Evolutionary conservation across 2,797 vertebrate genomes (phyloP).

Genomic region (Danio kyathit): DNA sequence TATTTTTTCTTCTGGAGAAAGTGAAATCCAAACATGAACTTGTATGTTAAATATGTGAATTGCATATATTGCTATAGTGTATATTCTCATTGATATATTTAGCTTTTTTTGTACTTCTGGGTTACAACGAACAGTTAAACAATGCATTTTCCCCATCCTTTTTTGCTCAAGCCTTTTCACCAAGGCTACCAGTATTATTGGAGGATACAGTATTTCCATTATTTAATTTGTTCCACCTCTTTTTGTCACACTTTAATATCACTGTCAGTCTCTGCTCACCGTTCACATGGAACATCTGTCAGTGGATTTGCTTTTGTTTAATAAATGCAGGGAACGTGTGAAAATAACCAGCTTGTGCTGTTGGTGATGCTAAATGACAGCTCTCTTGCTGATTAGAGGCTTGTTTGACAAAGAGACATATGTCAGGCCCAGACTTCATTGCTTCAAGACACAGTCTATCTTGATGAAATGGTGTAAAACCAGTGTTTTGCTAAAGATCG

Average conservation of each 20-base stretch:
- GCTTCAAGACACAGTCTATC: slow-evolving; percentile 27
- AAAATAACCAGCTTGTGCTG: slow-evolving; percentile 28
- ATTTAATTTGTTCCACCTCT: slow-evolving; percentile 21
- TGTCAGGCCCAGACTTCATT: slow-evolving; percentile 18
- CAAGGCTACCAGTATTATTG: too few species aligned
- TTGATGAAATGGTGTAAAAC: slow-evolving; percentile 23
- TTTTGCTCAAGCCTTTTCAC: too few species aligned
- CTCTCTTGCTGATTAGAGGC: slow-evolving; percentile 19
- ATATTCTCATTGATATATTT: too few species aligned
- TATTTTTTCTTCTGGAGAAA: too few species aligned
- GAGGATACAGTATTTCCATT: slow-evolving; percentile 16
- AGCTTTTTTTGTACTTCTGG: too few species aligned
- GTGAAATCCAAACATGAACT: too few species aligned
- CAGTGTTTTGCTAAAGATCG: slow-evolving; percentile 11
- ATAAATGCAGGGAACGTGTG: slow-evolving; percentile 10
- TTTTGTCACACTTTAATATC: slow-evolving; percentile 38
- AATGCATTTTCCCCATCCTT: too few species aligned
- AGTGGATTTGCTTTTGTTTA: slow-evolving; percentile 21
- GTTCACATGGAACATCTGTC: slow-evolving; percentile 46
- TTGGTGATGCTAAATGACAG: slow-evolving; percentile 19
- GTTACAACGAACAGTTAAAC: too few species aligned
- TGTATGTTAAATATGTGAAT: too few species aligned
- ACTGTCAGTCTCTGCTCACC: slow-evolving; percentile 26
- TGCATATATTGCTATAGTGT: too few species aligned
- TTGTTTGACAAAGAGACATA: slow-evolving; percentile 32